Conservation (phyloP, 2,888 invertebrate genomes). For the Eucriotettix oculatus region DNA sequence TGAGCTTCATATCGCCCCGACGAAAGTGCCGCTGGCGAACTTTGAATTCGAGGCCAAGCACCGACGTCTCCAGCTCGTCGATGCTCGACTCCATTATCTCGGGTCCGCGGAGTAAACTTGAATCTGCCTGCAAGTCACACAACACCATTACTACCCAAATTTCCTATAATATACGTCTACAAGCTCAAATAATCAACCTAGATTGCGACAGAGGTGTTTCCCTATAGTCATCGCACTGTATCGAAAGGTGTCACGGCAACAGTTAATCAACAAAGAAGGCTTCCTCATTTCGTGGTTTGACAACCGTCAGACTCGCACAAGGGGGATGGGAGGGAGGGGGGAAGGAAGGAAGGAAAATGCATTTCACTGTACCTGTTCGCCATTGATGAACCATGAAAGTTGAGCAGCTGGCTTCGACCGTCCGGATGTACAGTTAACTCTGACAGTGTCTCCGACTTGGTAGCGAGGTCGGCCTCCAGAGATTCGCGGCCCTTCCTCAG, state of each 20-base stretch:
- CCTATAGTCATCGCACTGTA: too few relatives aligned
- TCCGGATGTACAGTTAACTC: constrained; percentile 71
- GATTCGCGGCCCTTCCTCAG: constrained; percentile 67
- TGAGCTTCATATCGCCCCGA: constrained; percentile 68
- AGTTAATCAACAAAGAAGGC: too few relatives aligned
- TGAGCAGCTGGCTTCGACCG: constrained; percentile 67
- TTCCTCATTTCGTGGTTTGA: too few relatives aligned
- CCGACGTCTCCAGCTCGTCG: constrained; percentile 60
- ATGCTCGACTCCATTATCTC: constrained; percentile 33
- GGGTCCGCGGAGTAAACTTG: constrained; percentile 32
- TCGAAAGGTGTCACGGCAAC: too few relatives aligned
- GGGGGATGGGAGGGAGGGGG: too few relatives aligned
- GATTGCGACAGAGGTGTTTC: too few relatives aligned
- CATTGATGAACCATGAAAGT: constrained; percentile 77
- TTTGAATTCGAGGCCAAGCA: constrained; percentile 61
- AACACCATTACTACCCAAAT: not conserved
- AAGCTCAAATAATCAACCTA: too few relatives aligned
- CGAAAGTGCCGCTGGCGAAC: constrained; percentile 65
- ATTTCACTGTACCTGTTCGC: constrained; percentile 39
- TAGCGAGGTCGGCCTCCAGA: constrained; percentile 64
- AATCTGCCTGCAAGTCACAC: constrained; percentile 28
- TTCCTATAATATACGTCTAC: too few relatives aligned
- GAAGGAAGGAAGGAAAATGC: too few relatives aligned
- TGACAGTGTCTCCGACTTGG: constrained; percentile 64
- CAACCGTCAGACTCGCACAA: too few relatives aligned